Evolutionary conservation across 2,113 vertebrate genomes (phyloP).

Genomic region (Bufo gargarizans): DNA sequence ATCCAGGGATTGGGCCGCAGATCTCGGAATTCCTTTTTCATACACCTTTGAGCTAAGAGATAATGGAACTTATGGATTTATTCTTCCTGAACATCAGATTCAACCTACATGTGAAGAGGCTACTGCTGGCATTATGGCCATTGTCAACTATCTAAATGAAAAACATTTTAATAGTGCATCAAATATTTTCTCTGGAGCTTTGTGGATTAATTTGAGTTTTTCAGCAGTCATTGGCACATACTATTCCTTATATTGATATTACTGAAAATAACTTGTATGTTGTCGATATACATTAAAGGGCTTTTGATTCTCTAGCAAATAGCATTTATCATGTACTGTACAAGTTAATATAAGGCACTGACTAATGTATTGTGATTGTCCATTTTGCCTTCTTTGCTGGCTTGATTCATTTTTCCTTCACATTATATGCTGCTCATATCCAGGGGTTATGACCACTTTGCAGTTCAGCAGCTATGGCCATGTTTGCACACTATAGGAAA

Average conservation of each 20-base stretch:
- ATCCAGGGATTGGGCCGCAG: slow-evolving; percentile 81
- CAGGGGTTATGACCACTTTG: no score
- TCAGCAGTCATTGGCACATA: slow-evolving; percentile 25
- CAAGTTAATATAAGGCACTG: no score
- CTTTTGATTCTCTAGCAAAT: no score
- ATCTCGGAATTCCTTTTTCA: slow-evolving; percentile 76
- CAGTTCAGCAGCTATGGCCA: no score
- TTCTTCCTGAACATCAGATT: slow-evolving; percentile 80
- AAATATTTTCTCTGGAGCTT: slow-evolving; percentile 9
- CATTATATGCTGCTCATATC: no score
- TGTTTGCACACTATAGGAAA: no score
- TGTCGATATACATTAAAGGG: neutral
- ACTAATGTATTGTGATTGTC: no score
- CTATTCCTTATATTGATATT: slow-evolving; percentile 22
- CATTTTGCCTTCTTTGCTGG: no score
- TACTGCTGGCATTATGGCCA: slow-evolving; percentile 75
- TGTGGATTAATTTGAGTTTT: slow-evolving; percentile 26
- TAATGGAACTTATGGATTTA: slow-evolving; percentile 69
- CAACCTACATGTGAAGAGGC: slow-evolving; percentile 83
- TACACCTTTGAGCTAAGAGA: slow-evolving; percentile 87
- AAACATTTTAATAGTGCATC: slow-evolving; percentile 64
- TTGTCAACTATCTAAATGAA: slow-evolving; percentile 76
- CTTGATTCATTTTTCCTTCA: no score
- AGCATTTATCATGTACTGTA: no score
- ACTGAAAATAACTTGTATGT: neutral